Conservation (phyloP, 1,140 invertebrate species). For the Bombus fervidus region DNA sequence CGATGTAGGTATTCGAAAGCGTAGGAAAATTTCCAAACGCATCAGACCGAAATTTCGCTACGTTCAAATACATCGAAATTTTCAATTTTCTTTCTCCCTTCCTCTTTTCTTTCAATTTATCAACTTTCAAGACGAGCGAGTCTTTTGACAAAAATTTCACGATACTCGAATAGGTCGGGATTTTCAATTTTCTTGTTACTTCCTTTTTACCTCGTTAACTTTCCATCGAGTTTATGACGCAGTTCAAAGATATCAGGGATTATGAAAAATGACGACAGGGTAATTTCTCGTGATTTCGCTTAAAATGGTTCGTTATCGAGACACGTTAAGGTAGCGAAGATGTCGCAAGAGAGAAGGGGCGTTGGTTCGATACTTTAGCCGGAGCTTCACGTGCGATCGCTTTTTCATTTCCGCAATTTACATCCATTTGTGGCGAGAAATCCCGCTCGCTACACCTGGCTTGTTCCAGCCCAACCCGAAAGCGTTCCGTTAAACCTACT, state of each 20-base stretch:
- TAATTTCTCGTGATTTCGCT: background rate
- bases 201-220: background rate
- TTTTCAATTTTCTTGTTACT: background rate
- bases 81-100: background rate
- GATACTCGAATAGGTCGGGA: background rate
- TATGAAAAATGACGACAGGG: background rate
- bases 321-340: slow-evolving; percentile 7
- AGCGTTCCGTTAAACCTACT: slow-evolving; percentile 58
- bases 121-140: no score
- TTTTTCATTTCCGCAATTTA: slow-evolving; percentile 70
- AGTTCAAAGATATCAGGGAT: background rate
- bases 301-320: slow-evolving; percentile 5
- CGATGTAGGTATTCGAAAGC: background rate
- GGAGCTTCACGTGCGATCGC: slow-evolving; percentile 59
- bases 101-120: background rate
- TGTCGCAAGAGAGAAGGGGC: slow-evolving; percentile 21
- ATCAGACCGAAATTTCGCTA: background rate
- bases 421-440: slow-evolving; percentile 65
- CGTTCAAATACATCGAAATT: background rate
- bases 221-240: background rate
- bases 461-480: slow-evolving; percentile 54
- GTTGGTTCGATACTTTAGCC: slow-evolving; percentile 46
- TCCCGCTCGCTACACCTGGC: slow-evolving; percentile 58
- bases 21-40: background rate
- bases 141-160: background rate